These are phyloP conservation scores for Theretra japonica DNA, from an alignment of 2,888 invertebrate species.

Conservation along the genomic window DNA sequence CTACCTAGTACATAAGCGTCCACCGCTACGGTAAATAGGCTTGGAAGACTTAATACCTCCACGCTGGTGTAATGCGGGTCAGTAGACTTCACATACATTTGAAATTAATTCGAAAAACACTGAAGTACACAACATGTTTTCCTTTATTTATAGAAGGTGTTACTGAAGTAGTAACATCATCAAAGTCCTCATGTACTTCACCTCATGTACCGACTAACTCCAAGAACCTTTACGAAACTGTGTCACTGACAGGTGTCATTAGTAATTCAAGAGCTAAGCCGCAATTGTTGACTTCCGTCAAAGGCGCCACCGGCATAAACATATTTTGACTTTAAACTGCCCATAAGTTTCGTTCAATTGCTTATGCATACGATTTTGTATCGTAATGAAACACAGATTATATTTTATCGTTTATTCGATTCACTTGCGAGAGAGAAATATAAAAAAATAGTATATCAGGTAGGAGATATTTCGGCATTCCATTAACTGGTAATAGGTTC, in stretches of 20 bases:
- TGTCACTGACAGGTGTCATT: slow-evolving; percentile 10
- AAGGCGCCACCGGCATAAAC: slow-evolving; percentile 20
- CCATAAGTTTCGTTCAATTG: slow-evolving; percentile 18
- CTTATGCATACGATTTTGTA: not conserved
- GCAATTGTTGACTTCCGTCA: slow-evolving; percentile 21
- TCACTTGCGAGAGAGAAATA: not conserved
- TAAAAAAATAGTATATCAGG: too few species aligned
- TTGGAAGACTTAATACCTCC: too few species aligned
- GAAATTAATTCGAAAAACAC: too few species aligned
- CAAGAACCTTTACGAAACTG: not conserved
- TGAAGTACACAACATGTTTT: too few species aligned
- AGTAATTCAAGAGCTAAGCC: slow-evolving; percentile 14
- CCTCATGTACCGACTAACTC: not conserved
- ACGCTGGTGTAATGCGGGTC: too few species aligned
- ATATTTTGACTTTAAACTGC: slow-evolving; percentile 19
- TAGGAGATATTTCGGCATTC: too few species aligned
- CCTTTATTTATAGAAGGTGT: too few species aligned
- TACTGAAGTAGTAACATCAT: not conserved
- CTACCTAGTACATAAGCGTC: too few species aligned
- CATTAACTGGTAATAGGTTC: too few species aligned
- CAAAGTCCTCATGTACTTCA: too few species aligned
- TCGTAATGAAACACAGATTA: slow-evolving; percentile 7
- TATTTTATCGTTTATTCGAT: not conserved
- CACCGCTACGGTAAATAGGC: too few species aligned
- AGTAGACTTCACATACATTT: too few species aligned